Evolutionary conservation across 1,140 invertebrate species (phyloP), one percentile per base, ranked within the genome.

Genomic region (Drosophila obscura): DNA sequence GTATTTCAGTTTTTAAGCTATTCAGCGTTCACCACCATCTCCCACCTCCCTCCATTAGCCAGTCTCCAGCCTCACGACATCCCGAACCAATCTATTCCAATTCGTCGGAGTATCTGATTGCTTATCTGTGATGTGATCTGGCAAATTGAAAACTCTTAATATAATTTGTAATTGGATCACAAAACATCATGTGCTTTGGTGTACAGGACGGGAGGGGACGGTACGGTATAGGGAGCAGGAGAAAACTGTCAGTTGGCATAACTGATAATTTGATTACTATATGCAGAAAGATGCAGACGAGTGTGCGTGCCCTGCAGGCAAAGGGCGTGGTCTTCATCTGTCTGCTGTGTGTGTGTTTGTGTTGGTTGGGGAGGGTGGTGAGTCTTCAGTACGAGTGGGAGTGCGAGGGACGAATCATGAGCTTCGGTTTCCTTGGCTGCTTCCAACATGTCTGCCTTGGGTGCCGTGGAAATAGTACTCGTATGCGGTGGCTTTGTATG

Each of bases 91-190:
- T 39, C 11, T 4, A 13, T 13, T 39, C 11, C 11, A 39, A 39
- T 39, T 11, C 11, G 11, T 5, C 13, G 35, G 35, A 39, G 13
- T 39, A 39, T 39, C 35, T 13, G 35, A 39, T 46, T 46, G 15
- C 16, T 31, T 43, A n/a, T 53, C 39, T 26, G 22, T 2, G 15
- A 45, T 35, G 26, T 63, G 60, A 60, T 31, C 9, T 35, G 41
- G 48, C 52, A 81, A 81, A 80, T 81, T 81, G 78, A 77, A 77
- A 82, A 82, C 61, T 67, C 31, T 81, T 77, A 82, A 82, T 78
- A 56, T 77, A 62, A 77, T 81, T 81, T 73, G 73, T 26, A 41
- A 63, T 77, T 73, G 44, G 79, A 82, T 82, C 58, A 39, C 48
- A 63, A 50, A 50, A 77, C 49, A 51, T 62, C 58, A 60, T 60